Conservation (phyloP, 2,888 invertebrate genomes). For the Blastobasis adustella region DNA sequence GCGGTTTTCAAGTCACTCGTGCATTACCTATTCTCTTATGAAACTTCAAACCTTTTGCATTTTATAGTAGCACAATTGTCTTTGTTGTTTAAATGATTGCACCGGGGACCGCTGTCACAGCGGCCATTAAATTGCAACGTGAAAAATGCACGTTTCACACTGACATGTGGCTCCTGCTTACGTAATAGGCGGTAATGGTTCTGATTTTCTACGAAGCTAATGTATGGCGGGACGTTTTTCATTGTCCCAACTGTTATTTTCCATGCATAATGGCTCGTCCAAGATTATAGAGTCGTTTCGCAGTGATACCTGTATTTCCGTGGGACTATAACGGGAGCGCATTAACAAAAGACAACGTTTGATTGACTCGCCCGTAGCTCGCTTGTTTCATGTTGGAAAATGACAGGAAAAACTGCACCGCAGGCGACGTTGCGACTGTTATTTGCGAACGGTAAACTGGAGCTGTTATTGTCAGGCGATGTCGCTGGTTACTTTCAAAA, state of each 20-base stretch:
- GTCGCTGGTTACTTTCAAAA: too few relatives aligned
- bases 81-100: not conserved
- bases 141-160: constrained; percentile 39
- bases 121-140: constrained; percentile 19
- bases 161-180: constrained; percentile 22
- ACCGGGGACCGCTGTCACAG: not conserved
- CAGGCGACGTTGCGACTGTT: too few relatives aligned
- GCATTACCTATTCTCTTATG: too few relatives aligned
- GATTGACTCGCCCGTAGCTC: constrained; percentile 27
- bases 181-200: constrained; percentile 47
- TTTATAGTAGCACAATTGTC: not conserved
- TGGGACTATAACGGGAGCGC: constrained; percentile 50
- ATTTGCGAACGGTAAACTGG: too few relatives aligned
- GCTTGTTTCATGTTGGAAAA: constrained; percentile 41
- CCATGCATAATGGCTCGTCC: constrained; percentile 51
- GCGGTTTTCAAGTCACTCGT: too few relatives aligned
- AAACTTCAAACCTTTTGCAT: too few relatives aligned
- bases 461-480: too few relatives aligned
- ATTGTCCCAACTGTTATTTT: constrained; percentile 55
- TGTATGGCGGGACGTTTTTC: constrained; percentile 46
- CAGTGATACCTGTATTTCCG: constrained; percentile 52
- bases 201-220: constrained; percentile 51
- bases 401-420: constrained; percentile 32
- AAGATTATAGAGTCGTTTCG: constrained; percentile 54
- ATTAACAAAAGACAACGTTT: constrained; percentile 50